Evolutionary conservation across 2,888 invertebrate species (phyloP).

Genomic region (Mystacides longicornis): DNA sequence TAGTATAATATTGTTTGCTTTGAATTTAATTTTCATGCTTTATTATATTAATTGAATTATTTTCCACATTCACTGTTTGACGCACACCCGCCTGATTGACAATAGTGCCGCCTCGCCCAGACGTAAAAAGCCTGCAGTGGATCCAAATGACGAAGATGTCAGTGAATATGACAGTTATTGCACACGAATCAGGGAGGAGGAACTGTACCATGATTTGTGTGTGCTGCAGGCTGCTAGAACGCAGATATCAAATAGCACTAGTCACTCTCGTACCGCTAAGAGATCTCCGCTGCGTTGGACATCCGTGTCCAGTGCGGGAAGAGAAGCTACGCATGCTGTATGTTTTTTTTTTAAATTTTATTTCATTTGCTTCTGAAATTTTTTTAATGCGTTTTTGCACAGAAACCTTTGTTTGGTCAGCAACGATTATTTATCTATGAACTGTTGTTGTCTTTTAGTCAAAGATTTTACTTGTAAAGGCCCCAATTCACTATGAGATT

Average conservation of each 20-base stretch:
- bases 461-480: too few relatives aligned
- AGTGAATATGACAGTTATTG: constrained; percentile 61
- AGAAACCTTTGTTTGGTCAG: not conserved
- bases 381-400: not conserved
- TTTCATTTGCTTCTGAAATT: not conserved
- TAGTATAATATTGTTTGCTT: too few relatives aligned
- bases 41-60: constrained; percentile 17
- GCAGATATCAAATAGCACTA: constrained; percentile 39
- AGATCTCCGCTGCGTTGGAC: not conserved
- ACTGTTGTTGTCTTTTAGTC: not conserved
- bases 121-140: constrained; percentile 33
- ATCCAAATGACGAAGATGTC: constrained; percentile 37
- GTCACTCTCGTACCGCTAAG: constrained; percentile 22
- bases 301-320: not conserved
- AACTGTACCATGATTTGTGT: constrained; percentile 92
- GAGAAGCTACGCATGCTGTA: constrained; percentile 17
- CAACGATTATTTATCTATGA: not conserved
- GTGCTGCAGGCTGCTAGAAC: constrained; percentile 55
- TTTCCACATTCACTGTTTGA: not conserved
- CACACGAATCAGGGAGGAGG: constrained; percentile 75
- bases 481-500: too few relatives aligned
- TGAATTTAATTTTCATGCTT: constrained; percentile 22
- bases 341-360: constrained; percentile 12
- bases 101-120: constrained; percentile 20
- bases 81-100: not conserved